Evolutionary conservation across 2,113 vertebrate species (phyloP).

Genomic region (Cisticola juncidis): DNA sequence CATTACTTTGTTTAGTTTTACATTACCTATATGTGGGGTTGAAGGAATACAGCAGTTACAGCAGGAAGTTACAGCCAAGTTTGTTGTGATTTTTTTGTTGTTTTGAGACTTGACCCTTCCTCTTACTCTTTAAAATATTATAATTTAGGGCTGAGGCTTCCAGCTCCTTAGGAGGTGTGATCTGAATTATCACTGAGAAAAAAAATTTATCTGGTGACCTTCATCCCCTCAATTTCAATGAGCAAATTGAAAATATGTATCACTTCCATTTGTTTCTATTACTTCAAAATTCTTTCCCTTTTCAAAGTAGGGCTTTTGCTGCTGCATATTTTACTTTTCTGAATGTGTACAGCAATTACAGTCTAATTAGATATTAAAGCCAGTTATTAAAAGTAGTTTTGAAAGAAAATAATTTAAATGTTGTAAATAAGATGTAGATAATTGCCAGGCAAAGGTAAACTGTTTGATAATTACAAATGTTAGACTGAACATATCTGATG

Average conservation of each 20-base stretch:
- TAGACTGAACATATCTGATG: background rate
- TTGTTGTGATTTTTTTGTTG: background rate
- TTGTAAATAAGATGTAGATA: background rate
- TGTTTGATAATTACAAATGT: background rate
- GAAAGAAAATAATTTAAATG: background rate
- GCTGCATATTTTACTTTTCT: constrained; percentile 22
- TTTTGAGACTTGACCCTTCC: background rate
- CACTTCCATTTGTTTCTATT: constrained; percentile 49
- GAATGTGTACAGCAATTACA: background rate
- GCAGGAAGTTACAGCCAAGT: background rate
- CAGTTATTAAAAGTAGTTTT: background rate
- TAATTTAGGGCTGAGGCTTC: background rate
- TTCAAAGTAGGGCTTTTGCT: constrained; percentile 34
- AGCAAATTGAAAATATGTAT: constrained; percentile 56
- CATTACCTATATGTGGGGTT: background rate
- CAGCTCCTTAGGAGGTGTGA: background rate
- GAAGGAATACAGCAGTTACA: background rate
- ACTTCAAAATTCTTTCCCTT: constrained; percentile 31
- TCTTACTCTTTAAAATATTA: background rate
- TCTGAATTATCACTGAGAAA: background rate
- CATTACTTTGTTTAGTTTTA: background rate
- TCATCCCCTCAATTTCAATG: constrained; percentile 33
- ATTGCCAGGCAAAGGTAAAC: background rate
- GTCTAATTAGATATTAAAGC: constrained; percentile 52
- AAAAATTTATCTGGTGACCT: constrained; percentile 1